Base-by-base conservation (phyloP, 2,888 invertebrate species). In the Ichneumoninae sp. region DNA sequence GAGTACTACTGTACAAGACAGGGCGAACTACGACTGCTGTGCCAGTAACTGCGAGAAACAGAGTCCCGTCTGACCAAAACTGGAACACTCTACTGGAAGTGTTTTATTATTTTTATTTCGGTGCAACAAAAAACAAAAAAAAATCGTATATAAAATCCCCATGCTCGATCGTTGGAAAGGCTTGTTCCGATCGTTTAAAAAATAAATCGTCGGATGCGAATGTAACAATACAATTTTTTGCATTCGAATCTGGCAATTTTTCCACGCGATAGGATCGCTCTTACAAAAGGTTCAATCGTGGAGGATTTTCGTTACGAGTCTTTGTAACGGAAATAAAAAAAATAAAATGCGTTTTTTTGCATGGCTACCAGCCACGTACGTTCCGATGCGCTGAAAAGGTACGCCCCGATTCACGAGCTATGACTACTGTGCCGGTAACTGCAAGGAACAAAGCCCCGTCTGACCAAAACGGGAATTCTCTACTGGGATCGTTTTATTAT, bases 1-100 rank as follows among this genome's bases (percentile, higher is more conserved):
- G 85, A 77, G 74, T 65, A 73, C 63, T 76, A 78, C 79, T 36
- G 63, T 33, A 63, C 65, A 63, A 66, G 79, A 81, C 77, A 83
- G 78, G 82, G 54, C 75, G 68, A 82, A 81, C 75, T 22, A 68
- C 33, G 52, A 40, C 13, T 22, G 26, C 57, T 26, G 57, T 7
- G 19, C 22, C 52, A 19, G 65, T 77, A 77, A 85, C 69, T 33
- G 33, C 26, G 26, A 60, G 52, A 83, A 71, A 22, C 57, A 85
- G 73, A 52, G 68, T n/a, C 26, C 36, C 26, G 40, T 44, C 16
- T 69, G 52, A 74, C 57, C 22, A 57, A 22, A 22, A 57, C 8
- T 13, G 22, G 22, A 22, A 57, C 57, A 26, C 26, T 22, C 26
- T 22, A 57, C 22, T 57, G 26, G 13, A 26, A 57, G 22, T 47